Conservation (phyloP, 2,797 vertebrate species). For the Tragopan temminckii region DNA sequence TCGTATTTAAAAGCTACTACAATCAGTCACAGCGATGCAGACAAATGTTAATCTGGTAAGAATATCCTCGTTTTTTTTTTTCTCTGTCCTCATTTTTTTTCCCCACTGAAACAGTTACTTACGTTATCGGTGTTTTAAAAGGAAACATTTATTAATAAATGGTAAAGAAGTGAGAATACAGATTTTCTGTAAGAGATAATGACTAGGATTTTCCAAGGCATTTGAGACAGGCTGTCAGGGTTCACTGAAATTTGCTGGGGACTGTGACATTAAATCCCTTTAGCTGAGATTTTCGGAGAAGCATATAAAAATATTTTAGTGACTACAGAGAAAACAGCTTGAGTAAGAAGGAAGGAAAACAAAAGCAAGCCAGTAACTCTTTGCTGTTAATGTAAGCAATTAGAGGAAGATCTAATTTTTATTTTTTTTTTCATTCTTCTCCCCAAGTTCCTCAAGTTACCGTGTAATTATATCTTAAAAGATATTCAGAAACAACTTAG, state of each 20-base stretch:
- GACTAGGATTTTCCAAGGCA: background rate
- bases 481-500: background rate
- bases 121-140: background rate
- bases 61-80: background rate
- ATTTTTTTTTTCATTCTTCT: background rate
- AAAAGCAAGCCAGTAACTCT: background rate
- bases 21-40: fast-evolving
- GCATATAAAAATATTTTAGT: constrained; percentile 39
- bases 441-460: background rate
- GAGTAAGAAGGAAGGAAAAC: background rate
- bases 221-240: background rate
- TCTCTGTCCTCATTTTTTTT: background rate
- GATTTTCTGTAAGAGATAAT: background rate
- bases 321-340: background rate
- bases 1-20: background rate
- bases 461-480: background rate
- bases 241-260: background rate
- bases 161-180: background rate
- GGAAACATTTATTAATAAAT: background rate
- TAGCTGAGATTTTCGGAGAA: constrained; percentile 5
- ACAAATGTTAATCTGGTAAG: background rate
- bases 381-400: background rate
- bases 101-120: background rate
- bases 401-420: background rate
- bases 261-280: background rate